These are phyloP conservation scores for Trileptium ribeirensis DNA, from an alignment of 2,888 invertebrate genomes.

Conservation along the genomic window DNA sequence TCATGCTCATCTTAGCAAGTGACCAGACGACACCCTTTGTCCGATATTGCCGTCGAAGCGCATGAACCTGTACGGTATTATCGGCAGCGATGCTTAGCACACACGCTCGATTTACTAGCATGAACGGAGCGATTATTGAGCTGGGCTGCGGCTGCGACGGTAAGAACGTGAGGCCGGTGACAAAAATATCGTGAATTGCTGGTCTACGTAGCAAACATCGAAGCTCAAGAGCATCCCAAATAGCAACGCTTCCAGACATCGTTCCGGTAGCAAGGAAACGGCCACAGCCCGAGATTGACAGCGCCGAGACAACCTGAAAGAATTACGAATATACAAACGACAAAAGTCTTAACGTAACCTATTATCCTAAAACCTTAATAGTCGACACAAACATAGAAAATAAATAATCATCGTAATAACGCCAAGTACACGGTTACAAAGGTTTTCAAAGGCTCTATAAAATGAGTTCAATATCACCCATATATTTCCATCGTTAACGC, in stretches of 20 bases:
- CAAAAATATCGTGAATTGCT: constrained; percentile 87
- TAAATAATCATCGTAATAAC: too few relatives aligned
- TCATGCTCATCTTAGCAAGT: too few relatives aligned
- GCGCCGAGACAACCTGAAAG: background rate
- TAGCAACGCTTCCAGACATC: constrained; percentile 54
- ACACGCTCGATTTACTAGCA: constrained; percentile 37
- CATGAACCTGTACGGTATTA: constrained; percentile 41
- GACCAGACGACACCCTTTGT: too few relatives aligned
- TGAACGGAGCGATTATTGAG: constrained; percentile 25
- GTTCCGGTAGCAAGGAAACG: constrained; percentile 48
- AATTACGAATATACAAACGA: too few relatives aligned
- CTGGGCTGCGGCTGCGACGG: constrained; percentile 56
- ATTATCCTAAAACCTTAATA: too few relatives aligned
- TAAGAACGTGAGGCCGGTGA: constrained; percentile 88
- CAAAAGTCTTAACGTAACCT: too few relatives aligned
- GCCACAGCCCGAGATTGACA: background rate
- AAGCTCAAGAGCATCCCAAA: constrained; percentile 35
- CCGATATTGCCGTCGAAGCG: too few relatives aligned
- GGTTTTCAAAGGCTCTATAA: too few relatives aligned
- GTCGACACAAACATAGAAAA: too few relatives aligned
- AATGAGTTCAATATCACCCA: too few relatives aligned
- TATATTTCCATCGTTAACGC: too few relatives aligned
- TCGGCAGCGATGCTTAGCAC: constrained; percentile 46
- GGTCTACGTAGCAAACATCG: background rate
- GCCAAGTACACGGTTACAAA: too few relatives aligned